Conservation (phyloP, 2,888 invertebrate genomes). For the Limnephilus rhombicus region DNA sequence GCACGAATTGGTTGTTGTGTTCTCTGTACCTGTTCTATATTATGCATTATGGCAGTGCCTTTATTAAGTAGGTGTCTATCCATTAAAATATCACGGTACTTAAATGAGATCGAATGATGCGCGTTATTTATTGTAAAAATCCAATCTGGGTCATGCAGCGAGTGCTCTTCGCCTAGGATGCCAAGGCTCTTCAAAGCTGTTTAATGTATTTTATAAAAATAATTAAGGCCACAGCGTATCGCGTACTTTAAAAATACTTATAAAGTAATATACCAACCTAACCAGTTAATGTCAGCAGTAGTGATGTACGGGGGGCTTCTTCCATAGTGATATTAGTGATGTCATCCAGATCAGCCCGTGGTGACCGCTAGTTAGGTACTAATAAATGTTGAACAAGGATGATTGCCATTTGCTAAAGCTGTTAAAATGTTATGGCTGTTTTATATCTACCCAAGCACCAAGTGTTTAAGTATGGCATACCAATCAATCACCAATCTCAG, state of each 20-base stretch:
- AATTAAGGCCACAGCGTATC: slow-evolving; percentile 40
- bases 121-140: slow-evolving; percentile 51
- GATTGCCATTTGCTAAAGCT: neutral
- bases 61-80: neutral
- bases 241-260: slow-evolving; percentile 8
- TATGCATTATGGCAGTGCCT: neutral
- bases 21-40: neutral
- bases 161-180: slow-evolving; percentile 43
- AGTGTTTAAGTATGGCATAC: neutral
- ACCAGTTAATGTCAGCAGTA: slow-evolving; percentile 11
- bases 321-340: slow-evolving; percentile 29
- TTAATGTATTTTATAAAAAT: slow-evolving; percentile 37
- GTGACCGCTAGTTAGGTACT: neutral
- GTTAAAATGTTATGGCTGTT: neutral
- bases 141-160: slow-evolving; percentile 48
- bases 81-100: neutral
- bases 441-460: neutral
- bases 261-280: slow-evolving; percentile 12
- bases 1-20: too few species aligned
- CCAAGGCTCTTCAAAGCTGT: slow-evolving; percentile 29
- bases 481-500: neutral
- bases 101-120: slow-evolving; percentile 36
- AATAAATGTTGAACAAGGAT: slow-evolving; percentile 28
- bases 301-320: slow-evolving; percentile 5
- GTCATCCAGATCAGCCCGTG: slow-evolving; percentile 34